phyloP scores from a whole-genome alignment of 2,888 invertebrate genomes.

The Xanthorhoe designata region DNA sequence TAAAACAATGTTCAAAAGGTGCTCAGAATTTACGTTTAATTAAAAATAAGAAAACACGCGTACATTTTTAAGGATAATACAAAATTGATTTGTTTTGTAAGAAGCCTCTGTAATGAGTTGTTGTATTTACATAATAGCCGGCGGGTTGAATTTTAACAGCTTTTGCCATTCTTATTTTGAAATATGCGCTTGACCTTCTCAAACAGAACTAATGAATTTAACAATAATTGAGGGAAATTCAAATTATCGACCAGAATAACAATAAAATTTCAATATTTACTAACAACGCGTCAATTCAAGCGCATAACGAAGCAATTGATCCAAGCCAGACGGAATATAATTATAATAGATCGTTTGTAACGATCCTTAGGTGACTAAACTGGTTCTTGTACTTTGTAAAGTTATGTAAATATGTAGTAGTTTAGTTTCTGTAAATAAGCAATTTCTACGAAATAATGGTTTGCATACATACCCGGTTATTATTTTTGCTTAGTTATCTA shows the following conservation, averaged over 20 bases:
- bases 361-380: too few species aligned
- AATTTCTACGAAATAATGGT: slow-evolving; percentile 13
- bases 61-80: slow-evolving; percentile 1
- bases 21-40: slow-evolving; percentile 5
- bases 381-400: too few species aligned
- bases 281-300: slow-evolving; percentile 15
- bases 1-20: slow-evolving; percentile 14
- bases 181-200: not conserved
- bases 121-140: too few species aligned
- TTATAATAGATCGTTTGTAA: too few species aligned
- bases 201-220: slow-evolving; percentile 7
- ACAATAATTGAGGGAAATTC: slow-evolving; percentile 21
- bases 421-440: too few species aligned
- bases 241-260: slow-evolving; percentile 20
- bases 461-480: not conserved
- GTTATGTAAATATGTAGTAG: too few species aligned
- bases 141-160: too few species aligned
- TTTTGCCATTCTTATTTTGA: too few species aligned
- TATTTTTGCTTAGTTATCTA: not conserved
- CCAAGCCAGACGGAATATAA: too few species aligned
- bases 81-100: not conserved
- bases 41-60: slow-evolving; percentile 4
- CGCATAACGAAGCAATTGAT: slow-evolving; percentile 19
- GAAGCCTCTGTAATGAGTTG: too few species aligned
- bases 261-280: slow-evolving; percentile 19